Evolutionary conservation across 1,140 invertebrate species (phyloP), one percentile per base, ranked within the genome.

Genomic region (Drosophila nebulosa): DNA sequence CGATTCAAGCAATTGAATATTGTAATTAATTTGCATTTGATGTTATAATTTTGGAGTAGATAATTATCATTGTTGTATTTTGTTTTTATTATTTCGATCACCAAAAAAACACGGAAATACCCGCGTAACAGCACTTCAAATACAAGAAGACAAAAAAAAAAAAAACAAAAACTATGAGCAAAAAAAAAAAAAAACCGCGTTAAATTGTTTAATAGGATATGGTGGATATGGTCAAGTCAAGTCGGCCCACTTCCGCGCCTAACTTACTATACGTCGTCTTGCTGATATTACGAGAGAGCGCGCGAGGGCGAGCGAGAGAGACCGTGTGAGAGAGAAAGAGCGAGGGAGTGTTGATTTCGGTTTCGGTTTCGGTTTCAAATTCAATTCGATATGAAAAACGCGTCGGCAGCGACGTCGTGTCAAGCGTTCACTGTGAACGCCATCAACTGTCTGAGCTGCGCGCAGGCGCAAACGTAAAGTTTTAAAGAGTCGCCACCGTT

Each of bases 371-470:
- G 62, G 63, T 26, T 67, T 36, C 7, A 42, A 42, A 42, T 42
- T 42, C 39, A 14, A 42, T 42, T 64, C 59, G 71, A 27, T 36
- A 50, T 50, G 56, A 69, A 42, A 36, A 69, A 56, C 78, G 81
- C 80, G 78, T 74, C 81, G 74, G 39, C 39, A 46, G 39, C 74
- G 12, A 30, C 26, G 51, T 27, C 16, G 26, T 66, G 65, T 63
- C 74, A 77, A 80, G 77, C 81, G 80, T 64, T 85, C 78, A 64
- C 65, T 74, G 58, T 69, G 64, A 86, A 78, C 78, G 74, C 80
- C 77, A 64, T 85, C 76, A 79, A 85, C 81, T 77, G 74, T 81
- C 83, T 86, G 81, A 86, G 74, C 81, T 64, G 70, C 69, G 80
- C 80, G 81, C 81, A 71, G 78, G 81, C 80, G 81, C 74, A 55